Percentiles rank a stretch among this genome's conserved stretches.
These are phyloP conservation scores for Rhadinocentrus ornatus DNA, from an alignment of 2,797 vertebrate species.

Conservation along the genomic window DNA sequence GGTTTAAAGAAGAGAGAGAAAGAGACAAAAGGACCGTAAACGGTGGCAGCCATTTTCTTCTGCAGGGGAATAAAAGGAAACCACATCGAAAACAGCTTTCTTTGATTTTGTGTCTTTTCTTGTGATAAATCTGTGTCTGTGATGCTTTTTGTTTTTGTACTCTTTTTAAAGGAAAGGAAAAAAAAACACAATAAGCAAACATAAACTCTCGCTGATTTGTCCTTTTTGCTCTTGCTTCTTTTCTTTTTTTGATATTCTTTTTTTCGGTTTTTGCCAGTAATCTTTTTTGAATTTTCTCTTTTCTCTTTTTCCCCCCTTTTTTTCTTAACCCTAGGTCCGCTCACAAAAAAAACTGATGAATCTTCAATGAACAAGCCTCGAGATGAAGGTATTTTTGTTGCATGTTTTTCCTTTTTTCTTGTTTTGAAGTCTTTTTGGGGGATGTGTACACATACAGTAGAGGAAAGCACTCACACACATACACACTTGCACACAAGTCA, in stretches of 20 bases:
- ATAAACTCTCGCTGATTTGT: conserved; percentile 84
- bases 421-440: conserved; percentile 84
- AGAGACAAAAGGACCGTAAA: conserved; percentile 26
- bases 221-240: conserved; percentile 87
- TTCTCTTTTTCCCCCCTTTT: conserved; percentile 92
- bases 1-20: conserved; percentile 48
- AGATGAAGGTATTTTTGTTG: conserved; percentile 89
- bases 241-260: conserved; percentile 86
- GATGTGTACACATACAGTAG: conserved; percentile 60
- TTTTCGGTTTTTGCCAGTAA: conserved; percentile 85
- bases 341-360: conserved; percentile 97
- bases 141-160: conserved; percentile 82
- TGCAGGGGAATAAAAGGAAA: conserved; percentile 52
- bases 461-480: conserved; percentile 23
- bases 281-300: conserved; percentile 91
- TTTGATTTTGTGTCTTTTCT: conserved; percentile 87
- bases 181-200: conserved; percentile 57
- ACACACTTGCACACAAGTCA: conserved; percentile 35
- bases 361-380: conserved; percentile 91
- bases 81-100: conserved; percentile 57
- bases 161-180: conserved; percentile 69
- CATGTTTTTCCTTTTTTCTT: conserved; percentile 89
- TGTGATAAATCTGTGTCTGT: conserved; percentile 85
- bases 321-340: conserved; percentile 96
- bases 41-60: conserved; percentile 65